These are phyloP conservation scores for Dicyema japonicum DNA, from an alignment of 1,140 invertebrate genomes.

Conservation along the genomic window DNA sequence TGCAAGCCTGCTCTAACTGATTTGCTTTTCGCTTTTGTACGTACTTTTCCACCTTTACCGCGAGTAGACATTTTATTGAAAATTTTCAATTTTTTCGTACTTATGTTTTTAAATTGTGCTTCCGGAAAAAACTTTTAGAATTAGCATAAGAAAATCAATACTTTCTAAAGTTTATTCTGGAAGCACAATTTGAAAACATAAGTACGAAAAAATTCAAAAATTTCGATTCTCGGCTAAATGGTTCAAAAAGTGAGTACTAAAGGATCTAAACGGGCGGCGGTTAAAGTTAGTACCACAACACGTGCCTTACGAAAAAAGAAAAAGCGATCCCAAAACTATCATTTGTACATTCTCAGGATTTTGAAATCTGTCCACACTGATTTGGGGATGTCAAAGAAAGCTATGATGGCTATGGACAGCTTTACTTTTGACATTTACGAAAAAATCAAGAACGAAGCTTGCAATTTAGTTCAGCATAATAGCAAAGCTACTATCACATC, in stretches of 20 bases:
- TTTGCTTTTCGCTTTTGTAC: constrained; percentile 8
- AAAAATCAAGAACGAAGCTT: constrained; percentile 15
- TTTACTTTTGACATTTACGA: constrained; percentile 22
- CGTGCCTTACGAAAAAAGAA: too few relatives aligned
- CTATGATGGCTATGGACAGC: constrained; percentile 17
- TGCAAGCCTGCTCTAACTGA: constrained; percentile 20
- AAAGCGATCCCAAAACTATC: constrained; percentile 30
- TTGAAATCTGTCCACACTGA: constrained; percentile 35
- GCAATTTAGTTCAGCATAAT: constrained; percentile 18
- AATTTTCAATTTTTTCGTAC: too few relatives aligned
- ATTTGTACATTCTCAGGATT: constrained; percentile 35
- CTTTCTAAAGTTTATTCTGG: too few relatives aligned
- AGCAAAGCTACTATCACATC: constrained; percentile 19
- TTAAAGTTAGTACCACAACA: too few relatives aligned
- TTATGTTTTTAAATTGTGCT: too few relatives aligned
- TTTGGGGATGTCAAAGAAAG: constrained; percentile 27
- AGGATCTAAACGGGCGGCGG: too few relatives aligned
- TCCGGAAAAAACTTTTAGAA: too few relatives aligned
- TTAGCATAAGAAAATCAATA: too few relatives aligned
- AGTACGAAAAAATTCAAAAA: too few relatives aligned
- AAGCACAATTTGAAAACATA: too few relatives aligned
- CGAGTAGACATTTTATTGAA: constrained; percentile 8
- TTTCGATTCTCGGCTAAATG: too few relatives aligned
- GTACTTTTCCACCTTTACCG: constrained; percentile 7
- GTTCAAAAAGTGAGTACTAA: too few relatives aligned